Evolutionary conservation across 2,888 invertebrate species (phyloP).

Genomic region (Drosophila monieri): DNA sequence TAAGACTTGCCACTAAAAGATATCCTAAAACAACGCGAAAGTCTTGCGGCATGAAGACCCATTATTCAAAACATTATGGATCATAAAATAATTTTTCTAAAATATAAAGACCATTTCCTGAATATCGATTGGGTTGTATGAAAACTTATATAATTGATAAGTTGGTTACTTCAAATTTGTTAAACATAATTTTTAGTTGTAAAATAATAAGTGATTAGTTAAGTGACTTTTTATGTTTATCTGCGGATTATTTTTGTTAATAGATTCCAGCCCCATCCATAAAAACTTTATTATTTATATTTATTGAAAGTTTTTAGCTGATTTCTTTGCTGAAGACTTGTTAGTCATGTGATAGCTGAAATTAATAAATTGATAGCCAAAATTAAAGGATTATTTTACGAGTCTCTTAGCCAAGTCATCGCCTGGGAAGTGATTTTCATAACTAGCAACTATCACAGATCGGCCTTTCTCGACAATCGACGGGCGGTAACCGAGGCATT

Average conservation of each 20-base stretch:
- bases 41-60: background rate
- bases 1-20: background rate
- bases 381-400: conserved; percentile 25
- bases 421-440: conserved; percentile 13
- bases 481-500: conserved; percentile 36
- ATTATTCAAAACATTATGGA: background rate
- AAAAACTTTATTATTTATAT: background rate
- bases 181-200: background rate
- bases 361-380: conserved; percentile 12
- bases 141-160: background rate
- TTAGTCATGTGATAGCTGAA: conserved; percentile 4
- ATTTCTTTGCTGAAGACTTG: background rate
- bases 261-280: background rate
- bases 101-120: background rate
- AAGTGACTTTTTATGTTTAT: background rate
- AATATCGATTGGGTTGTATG: background rate
- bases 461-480: conserved; percentile 4
- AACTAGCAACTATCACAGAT: conserved; percentile 1
- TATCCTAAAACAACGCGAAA: background rate
- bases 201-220: background rate
- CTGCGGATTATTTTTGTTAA: background rate
- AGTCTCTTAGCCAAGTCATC: conserved; percentile 10
- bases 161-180: background rate
- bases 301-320: background rate
- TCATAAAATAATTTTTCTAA: background rate